A percentile compares a stretch with the other conserved stretches of the same genome.
phyloP scores from a whole-genome alignment of 2,888 invertebrate genomes.

The Drosophila peninsularis region DNA sequence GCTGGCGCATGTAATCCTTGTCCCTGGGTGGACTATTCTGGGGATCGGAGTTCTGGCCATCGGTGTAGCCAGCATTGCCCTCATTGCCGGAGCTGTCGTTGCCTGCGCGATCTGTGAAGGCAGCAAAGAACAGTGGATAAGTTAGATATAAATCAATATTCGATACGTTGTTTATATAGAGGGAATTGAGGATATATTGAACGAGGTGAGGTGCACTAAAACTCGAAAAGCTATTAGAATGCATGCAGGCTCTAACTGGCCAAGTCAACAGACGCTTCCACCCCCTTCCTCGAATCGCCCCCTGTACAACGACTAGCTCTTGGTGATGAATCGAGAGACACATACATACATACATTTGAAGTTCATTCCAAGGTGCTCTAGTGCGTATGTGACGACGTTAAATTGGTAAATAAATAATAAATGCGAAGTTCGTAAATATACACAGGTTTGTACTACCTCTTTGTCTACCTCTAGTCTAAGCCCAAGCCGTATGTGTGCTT shows the following conservation, averaged over 20 bases:
- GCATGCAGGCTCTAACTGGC: constrained; percentile 30
- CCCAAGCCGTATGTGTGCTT: constrained; percentile 11
- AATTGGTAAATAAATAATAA: constrained; percentile 57
- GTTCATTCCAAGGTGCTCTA: constrained; percentile 28
- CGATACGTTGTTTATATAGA: not conserved
- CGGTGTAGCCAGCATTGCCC: constrained; percentile 88
- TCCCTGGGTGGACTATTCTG: constrained; percentile 87
- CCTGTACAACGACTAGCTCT: not conserved
- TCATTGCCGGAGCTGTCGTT: constrained; percentile 86
- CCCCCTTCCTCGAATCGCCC: not conserved
- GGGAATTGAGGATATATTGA: constrained; percentile 6
- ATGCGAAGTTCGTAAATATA: constrained; percentile 43
- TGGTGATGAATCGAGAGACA: not conserved
- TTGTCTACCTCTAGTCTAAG: constrained; percentile 21
- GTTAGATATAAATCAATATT: not conserved
- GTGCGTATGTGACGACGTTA: constrained; percentile 38
- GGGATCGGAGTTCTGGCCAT: constrained; percentile 88
- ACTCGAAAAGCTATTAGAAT: constrained; percentile 14
- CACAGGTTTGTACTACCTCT: constrained; percentile 47
- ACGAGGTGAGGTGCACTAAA: constrained; percentile 26
- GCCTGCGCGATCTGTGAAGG: constrained; percentile 79
- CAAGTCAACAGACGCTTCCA: not conserved
- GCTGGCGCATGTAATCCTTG: constrained; percentile 83
- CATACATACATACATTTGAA: not conserved
- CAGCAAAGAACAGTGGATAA: constrained; percentile 9